Base-by-base conservation (phyloP, 1,140 invertebrate genomes). In the Drosophila triauraria region DNA sequence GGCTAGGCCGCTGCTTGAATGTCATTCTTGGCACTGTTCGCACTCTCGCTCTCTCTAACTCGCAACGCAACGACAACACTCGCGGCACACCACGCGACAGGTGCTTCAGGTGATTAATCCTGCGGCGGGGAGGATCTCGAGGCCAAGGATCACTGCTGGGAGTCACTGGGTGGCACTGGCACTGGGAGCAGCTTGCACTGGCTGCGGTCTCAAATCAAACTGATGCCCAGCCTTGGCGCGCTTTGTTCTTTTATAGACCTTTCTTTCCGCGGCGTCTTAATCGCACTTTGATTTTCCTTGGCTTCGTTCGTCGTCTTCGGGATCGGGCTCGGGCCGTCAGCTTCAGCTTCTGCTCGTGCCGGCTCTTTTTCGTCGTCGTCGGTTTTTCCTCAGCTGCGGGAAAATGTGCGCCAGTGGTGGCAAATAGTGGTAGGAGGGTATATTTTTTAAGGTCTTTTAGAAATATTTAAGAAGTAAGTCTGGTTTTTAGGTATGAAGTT, bases 161-260 rank as follows among this genome's bases (percentile, higher is more conserved):
- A n/a, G 25, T 54, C 51, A 54, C 38, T 65, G 38, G 38, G 32
- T 43, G 15, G 25, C 60, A 53, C 27, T 60, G 58, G 58, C 68
- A 71, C 53, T 43, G 67, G 68, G 42, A 50, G 70, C 76, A 70
- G 71, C 76, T 84, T 65, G 81, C 80, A 61, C 71, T 78, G 68
- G 20, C 77, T 74, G 82, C 91, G 62, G 64, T 74, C 74, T 83
- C 74, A 58, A 90, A 78, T 83, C 90, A 87, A 81, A 91, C 90
- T 91, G 90, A 83, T 91, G 80, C 51, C 53, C 59, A 63, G 63
- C 50, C 78, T 82, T 87, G 82, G 82, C 77, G 85, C 63, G 82
- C 90, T 71, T 86, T 81, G 88, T 91, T 91, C 90, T 91, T 91
- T 86, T 91, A 91, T 91, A 91, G 90, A 91, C 90, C 91, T 85